These are phyloP conservation scores for Pachydiplax longipennis DNA, from an alignment of 2,888 invertebrate genomes.

Conservation along the genomic window DNA sequence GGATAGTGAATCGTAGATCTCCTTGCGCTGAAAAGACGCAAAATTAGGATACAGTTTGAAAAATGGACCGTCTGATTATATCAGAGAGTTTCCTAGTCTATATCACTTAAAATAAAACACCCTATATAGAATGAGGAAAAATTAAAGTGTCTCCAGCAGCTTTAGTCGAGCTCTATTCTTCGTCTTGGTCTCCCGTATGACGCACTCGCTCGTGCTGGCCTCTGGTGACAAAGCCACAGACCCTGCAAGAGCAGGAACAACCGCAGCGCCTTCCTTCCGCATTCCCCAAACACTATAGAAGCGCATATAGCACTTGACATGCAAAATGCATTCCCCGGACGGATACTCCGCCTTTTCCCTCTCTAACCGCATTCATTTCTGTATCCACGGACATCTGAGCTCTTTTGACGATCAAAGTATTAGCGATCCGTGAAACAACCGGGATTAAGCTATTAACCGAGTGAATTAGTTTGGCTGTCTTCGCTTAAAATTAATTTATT, in stretches of 20 bases:
- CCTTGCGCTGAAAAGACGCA: no score
- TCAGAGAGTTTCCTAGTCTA: no score
- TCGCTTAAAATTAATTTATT: no score
- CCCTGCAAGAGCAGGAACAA: not conserved
- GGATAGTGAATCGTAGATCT: no score
- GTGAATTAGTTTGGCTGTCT: no score
- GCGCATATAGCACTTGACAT: not conserved
- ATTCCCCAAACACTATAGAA: not conserved
- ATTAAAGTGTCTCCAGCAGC: no score
- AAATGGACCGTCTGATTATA: no score
- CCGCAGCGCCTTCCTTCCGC: not conserved
- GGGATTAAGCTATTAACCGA: no score
- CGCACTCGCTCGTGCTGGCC: not conserved
- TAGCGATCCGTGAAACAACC: no score
- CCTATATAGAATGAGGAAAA: no score
- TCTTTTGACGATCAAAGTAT: not conserved
- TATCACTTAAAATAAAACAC: no score
- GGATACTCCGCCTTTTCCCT: not conserved
- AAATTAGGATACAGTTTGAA: no score
- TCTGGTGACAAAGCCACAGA: not conserved
- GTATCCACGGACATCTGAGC: not conserved
- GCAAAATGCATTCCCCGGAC: not conserved
- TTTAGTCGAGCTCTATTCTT: not conserved
- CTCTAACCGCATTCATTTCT: not conserved
- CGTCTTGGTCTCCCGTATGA: not conserved